Conservation (phyloP, 1,140 invertebrate species). For the Drosophila jambulina region DNA sequence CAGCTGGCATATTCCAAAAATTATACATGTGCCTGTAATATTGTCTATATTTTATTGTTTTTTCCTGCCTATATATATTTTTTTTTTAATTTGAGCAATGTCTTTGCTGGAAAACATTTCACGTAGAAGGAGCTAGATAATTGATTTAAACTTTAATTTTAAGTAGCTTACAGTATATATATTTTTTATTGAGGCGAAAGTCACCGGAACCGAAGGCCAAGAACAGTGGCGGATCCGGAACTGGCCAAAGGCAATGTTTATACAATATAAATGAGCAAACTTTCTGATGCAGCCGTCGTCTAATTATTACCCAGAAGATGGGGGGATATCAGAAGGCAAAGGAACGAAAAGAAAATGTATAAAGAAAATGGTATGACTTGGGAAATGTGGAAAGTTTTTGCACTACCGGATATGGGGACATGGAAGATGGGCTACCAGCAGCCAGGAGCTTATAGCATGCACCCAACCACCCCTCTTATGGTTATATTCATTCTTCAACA, state of each 20-base stretch:
- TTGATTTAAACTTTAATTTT: constrained; percentile 2
- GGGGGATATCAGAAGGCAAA: neutral
- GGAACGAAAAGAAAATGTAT: neutral
- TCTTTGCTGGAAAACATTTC: neutral
- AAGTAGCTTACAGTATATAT: neutral
- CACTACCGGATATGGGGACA: constrained; percentile 12
- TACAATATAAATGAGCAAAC: constrained; percentile 80
- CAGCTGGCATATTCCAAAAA: constrained; percentile 14
- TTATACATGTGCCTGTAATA: constrained; percentile 5
- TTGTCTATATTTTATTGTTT: constrained; percentile 8
- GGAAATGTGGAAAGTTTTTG: constrained; percentile 24
- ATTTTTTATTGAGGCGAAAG: neutral
- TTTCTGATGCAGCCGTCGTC: constrained; percentile 54
- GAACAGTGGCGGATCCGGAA: constrained; percentile 5
- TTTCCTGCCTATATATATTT: too few species aligned
- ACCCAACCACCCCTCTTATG: neutral
- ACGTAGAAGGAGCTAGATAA: neutral
- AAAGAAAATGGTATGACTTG: constrained; percentile 3
- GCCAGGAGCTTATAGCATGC: constrained; percentile 38
- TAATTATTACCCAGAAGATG: constrained; percentile 55
- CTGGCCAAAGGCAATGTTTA: constrained; percentile 64
- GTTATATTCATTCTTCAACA: neutral
- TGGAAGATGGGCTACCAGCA: constrained; percentile 45
- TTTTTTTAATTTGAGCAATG: neutral
- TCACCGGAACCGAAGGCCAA: constrained; percentile 24